phyloP scores from a whole-genome alignment of 2,797 vertebrate species.

The Brotula barbata region DNA sequence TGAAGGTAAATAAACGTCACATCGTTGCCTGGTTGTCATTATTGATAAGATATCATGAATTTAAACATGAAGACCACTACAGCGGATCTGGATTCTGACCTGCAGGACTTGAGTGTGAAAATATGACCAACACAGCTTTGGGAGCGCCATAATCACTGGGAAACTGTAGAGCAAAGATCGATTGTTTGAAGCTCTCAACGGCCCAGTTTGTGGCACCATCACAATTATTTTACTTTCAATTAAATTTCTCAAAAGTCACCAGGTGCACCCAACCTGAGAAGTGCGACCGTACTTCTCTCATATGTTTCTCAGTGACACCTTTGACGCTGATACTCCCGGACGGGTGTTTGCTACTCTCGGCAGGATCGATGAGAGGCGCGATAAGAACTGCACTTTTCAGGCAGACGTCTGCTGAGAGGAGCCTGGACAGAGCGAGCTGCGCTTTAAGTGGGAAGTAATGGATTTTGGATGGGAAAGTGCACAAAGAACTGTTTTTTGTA shows the following conservation, averaged over 20 bases:
- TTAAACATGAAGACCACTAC: neutral
- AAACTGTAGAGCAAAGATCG: too few relatives aligned
- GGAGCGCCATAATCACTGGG: too few relatives aligned
- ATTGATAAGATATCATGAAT: conserved; percentile 10
- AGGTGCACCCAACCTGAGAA: conserved; percentile 4
- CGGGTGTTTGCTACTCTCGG: conserved; percentile 35
- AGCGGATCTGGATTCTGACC: neutral
- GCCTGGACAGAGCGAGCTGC: conserved; percentile 22
- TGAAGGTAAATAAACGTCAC: too few relatives aligned
- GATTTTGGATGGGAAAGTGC: conserved; percentile 23
- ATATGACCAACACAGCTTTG: too few relatives aligned
- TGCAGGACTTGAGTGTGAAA: neutral
- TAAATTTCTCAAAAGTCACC: conserved; percentile 19
- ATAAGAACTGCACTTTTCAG: conserved; percentile 35
- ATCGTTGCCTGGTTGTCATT: conserved; percentile 14
- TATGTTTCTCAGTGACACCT: conserved; percentile 25
- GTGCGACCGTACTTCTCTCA: conserved; percentile 7
- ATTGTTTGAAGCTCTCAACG: too few relatives aligned
- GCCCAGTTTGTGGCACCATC: neutral
- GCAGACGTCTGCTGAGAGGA: conserved; percentile 18
- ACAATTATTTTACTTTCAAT: neutral
- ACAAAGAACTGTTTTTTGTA: conserved; percentile 16
- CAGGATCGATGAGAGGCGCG: conserved; percentile 38
- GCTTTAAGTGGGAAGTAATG: conserved; percentile 40
- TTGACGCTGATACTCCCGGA: conserved; percentile 28